A percentile compares a stretch with the other conserved stretches of the same genome.
These are phyloP conservation scores for Anoplopoma fimbria DNA, from an alignment of 2,113 vertebrate genomes.

Conservation along the genomic window DNA sequence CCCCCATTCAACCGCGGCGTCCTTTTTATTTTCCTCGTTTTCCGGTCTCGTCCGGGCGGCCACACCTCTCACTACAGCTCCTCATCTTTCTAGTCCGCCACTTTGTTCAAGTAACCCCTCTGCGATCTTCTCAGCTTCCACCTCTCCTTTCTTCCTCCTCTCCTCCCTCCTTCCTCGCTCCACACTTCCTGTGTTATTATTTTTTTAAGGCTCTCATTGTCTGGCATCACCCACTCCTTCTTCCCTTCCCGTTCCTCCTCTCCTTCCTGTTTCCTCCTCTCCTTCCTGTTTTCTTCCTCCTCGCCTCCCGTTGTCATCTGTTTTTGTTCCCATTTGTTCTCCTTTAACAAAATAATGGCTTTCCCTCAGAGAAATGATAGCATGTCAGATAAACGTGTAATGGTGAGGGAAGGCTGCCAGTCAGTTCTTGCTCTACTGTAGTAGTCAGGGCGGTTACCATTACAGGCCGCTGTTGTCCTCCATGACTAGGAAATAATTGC, in stretches of 20 bases:
- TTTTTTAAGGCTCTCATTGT: slow-evolving; percentile 27
- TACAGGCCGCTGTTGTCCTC: not conserved
- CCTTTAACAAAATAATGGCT: slow-evolving; percentile 5
- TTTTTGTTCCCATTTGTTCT: slow-evolving; percentile 8
- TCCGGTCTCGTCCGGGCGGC: not conserved
- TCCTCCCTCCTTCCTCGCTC: slow-evolving; percentile 4
- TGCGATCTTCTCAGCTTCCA: slow-evolving; percentile 26
- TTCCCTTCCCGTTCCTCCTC: not conserved
- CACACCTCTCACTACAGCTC: not conserved
- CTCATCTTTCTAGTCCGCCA: not conserved
- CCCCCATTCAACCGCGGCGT: no score
- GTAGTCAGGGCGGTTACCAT: slow-evolving; percentile 12
- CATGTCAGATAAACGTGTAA: slow-evolving; percentile 9
- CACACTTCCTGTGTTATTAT: slow-evolving; percentile 35
- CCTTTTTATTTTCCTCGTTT: no score
- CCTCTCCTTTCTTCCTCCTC: slow-evolving; percentile 1
- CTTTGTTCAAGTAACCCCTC: slow-evolving; percentile 21
- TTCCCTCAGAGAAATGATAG: slow-evolving; percentile 39
- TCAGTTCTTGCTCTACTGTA: slow-evolving; percentile 3
- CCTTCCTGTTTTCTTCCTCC: slow-evolving; percentile 20
- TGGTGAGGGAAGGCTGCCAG: slow-evolving; percentile 20
- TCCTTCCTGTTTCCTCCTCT: not conserved
- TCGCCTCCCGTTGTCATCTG: not conserved
- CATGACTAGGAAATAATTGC: slow-evolving; percentile 47
- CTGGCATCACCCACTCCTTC: slow-evolving; percentile 11